Evolutionary conservation across 2,888 invertebrate species (phyloP).

Genomic region (Drosophila testacea): DNA sequence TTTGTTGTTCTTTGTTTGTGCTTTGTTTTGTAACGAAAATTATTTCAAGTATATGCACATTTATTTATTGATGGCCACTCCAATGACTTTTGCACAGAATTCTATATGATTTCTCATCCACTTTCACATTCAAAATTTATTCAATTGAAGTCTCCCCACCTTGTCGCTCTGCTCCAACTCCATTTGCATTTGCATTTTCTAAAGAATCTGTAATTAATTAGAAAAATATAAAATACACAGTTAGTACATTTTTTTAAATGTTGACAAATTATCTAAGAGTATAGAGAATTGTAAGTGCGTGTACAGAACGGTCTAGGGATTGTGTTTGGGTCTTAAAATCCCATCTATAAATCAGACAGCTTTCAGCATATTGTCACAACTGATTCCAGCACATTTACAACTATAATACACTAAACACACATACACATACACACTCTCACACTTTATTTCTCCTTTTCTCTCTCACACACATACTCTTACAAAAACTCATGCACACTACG

Average conservation of each 20-base stretch:
- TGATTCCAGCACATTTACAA: constrained; percentile 36
- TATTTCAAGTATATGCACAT: constrained; percentile 34
- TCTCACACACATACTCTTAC: not conserved
- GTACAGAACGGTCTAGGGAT: not conserved
- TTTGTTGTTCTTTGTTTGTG: not conserved
- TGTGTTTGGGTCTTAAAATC: not conserved
- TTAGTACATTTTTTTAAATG: not conserved
- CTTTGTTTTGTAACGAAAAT: constrained; percentile 10
- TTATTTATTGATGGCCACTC: constrained; percentile 48
- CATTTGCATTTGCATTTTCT: constrained; percentile 1
- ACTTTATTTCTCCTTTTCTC: too few species aligned
- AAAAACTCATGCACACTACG: constrained; percentile 9
- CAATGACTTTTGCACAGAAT: not conserved
- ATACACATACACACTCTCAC: not conserved
- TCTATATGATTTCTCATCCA: not conserved
- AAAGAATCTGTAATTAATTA: not conserved
- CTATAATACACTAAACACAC: constrained; percentile 15
- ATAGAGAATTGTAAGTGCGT: not conserved
- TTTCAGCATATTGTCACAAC: constrained; percentile 49
- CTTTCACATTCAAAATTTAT: constrained; percentile 8
- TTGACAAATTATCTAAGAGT: not conserved
- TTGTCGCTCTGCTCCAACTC: constrained; percentile 3
- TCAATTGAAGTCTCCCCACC: not conserved
- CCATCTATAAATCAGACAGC: constrained; percentile 43
- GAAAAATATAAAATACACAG: not conserved